Conservation (phyloP, 1,140 invertebrate species). For the Anoplolepis gracilipes region DNA sequence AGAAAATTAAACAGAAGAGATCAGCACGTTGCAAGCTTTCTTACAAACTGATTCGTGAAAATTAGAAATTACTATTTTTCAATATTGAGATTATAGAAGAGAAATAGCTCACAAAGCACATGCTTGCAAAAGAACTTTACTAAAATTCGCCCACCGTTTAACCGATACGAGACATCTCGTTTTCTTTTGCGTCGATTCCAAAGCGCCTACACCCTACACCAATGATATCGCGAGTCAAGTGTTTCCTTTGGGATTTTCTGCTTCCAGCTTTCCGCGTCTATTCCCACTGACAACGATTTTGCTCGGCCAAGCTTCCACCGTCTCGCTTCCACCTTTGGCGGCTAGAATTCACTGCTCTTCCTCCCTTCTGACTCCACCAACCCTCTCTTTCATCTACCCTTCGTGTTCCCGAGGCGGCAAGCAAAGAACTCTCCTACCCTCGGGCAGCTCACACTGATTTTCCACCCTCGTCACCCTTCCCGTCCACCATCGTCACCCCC, state of each 20-base stretch:
- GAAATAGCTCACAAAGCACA: background rate
- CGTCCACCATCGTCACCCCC: constrained; percentile 54
- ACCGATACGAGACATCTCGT: constrained; percentile 50
- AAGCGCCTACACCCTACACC: constrained; percentile 78
- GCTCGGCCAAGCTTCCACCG: constrained; percentile 62
- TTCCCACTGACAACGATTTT: constrained; percentile 53
- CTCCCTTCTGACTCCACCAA: constrained; percentile 56
- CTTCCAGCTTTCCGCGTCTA: constrained; percentile 67
- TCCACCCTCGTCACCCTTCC: constrained; percentile 75
- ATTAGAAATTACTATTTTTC: background rate
- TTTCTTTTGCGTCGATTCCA: constrained; percentile 68
- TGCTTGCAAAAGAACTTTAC: background rate
- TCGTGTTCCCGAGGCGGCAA: constrained; percentile 74
- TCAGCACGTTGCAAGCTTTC: background rate
- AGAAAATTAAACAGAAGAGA: background rate
- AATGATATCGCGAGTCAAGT: constrained; percentile 82
- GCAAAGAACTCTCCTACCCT: constrained; percentile 79
- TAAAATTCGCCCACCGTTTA: constrained; percentile 31
- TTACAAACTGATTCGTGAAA: constrained; percentile 2
- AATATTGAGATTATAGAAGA: no score
- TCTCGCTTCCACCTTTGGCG: constrained; percentile 46
- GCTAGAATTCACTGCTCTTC: constrained; percentile 61
- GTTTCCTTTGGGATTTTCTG: constrained; percentile 81
- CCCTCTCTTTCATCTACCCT: constrained; percentile 62
- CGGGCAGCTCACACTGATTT: constrained; percentile 77